Evolutionary conservation across 2,797 vertebrate genomes (phyloP).

Genomic region (Spinus pinus): DNA sequence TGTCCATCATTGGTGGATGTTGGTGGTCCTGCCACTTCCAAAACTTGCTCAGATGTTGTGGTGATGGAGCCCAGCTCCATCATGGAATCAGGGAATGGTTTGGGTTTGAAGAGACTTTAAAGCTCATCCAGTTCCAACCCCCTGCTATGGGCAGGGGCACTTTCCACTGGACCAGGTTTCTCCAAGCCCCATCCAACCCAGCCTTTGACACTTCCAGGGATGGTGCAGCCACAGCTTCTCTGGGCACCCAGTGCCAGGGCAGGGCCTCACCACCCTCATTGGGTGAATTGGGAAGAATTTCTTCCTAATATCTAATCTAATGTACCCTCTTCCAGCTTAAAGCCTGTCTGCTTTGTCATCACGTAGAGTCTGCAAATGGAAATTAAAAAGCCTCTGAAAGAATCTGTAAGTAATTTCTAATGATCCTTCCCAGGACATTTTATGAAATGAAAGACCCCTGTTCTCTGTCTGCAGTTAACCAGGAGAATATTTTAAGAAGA

Average conservation of each 20-base stretch:
- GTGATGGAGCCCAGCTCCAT: neutral
- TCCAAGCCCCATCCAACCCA: neutral
- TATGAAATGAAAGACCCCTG: neutral
- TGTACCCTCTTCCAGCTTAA: neutral
- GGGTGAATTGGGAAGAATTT: neutral
- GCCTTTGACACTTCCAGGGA: neutral
- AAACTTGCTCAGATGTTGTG: neutral
- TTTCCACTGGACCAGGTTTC: rapidly evolving
- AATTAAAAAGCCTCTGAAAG: slow-evolving; percentile 4
- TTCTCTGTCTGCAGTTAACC: slow-evolving; percentile 24
- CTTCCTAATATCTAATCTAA: neutral
- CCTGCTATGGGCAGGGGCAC: neutral
- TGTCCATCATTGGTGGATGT: rapidly evolving
- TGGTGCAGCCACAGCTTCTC: neutral
- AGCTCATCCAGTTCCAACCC: neutral
- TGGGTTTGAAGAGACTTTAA: neutral
- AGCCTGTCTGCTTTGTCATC: neutral
- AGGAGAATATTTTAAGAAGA: slow-evolving; percentile 40
- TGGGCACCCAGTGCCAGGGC: neutral
- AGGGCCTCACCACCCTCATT: neutral
- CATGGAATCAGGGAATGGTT: neutral
- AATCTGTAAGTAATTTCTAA: slow-evolving; percentile 28
- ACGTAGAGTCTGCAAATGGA: neutral
- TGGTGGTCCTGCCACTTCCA: neutral
- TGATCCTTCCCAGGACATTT: neutral